Base-by-base conservation (phyloP, 1,140 invertebrate species). In the Cylas formicarius region DNA sequence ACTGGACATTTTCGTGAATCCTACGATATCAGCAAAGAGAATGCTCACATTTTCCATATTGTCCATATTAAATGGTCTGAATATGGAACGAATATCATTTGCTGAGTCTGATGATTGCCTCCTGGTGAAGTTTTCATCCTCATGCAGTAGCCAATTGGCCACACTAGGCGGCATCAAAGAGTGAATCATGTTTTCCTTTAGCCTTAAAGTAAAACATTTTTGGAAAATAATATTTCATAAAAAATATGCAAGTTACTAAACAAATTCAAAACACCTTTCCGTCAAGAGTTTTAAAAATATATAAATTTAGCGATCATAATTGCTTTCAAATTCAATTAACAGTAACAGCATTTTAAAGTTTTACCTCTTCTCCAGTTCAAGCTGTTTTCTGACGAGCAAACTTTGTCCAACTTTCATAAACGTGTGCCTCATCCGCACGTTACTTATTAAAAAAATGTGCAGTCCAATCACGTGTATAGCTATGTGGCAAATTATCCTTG, bases 331-430 rank as follows among this genome's bases (percentile, higher is more conserved):
- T n/a, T n/a, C n/a, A n/a, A n/a, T n/a, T n/a, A n/a, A n/a, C n/a
- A n/a, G n/a, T n/a, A n/a, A n/a, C n/a, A n/a, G n/a, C n/a, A n/a
- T n/a, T n/a, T n/a, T n/a, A n/a, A n/a, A n/a, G n/a, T n/a, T n/a
- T n/a, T n/a, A n/a, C n/a, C 31, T 35, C 53, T 93, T 95, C 62
- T 97, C 93, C 70, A 89, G 79, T 66, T 94, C 87, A 20, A 97
- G 67, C 57, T 96, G 90, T 31, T 82, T 75, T 16, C 89, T 70
- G 1, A 93, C 90, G 38, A 92, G 65, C 10, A 91, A 63, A 44
- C 90, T 93, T 62, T 96, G 90, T 0, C 91, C 90, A 31, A 97
- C 89, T 72, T 95, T 95, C 81, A 95, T 90, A 69, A 97, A 97
- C 4, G 91, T 96, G 39, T 90, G 92, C 13, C 90, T 75, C 80